Evolutionary conservation across 2,888 invertebrate species (phyloP).

Genomic region (Chymomyza caudatula): DNA sequence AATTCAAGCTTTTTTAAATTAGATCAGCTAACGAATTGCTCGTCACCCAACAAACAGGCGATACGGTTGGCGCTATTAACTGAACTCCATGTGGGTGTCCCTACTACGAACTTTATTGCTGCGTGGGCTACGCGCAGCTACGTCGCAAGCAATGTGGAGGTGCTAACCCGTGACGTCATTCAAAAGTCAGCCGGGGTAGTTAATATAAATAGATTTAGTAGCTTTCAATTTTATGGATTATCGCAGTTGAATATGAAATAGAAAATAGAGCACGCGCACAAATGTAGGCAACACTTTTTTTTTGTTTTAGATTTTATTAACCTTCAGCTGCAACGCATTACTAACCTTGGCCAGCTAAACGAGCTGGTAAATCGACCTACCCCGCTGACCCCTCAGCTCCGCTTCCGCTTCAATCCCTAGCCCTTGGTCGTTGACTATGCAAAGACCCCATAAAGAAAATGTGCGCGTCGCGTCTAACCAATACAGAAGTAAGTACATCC

Average conservation of each 20-base stretch:
- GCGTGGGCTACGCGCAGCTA: neutral
- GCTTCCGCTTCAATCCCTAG: neutral
- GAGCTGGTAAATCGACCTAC: conserved; percentile 1
- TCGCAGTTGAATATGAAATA: neutral
- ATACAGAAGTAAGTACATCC: conserved; percentile 15
- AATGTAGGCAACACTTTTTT: neutral
- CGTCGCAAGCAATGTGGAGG: neutral
- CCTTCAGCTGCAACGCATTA: conserved; percentile 31
- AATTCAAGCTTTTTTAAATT: neutral
- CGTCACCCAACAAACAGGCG: too few relatives aligned
- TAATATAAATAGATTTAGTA: neutral
- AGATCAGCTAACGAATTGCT: neutral
- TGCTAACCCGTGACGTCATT: neutral
- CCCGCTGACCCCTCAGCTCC: neutral
- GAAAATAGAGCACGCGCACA: neutral
- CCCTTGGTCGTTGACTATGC: neutral
- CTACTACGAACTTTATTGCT: too few relatives aligned
- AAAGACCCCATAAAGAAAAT: conserved; percentile 23
- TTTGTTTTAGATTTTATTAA: neutral
- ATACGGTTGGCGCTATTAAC: neutral
- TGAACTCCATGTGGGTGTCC: neutral
- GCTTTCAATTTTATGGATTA: neutral
- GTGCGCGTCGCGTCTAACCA: conserved; percentile 10
- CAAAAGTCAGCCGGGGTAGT: neutral
- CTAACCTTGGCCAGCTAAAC: conserved; percentile 45